Percentiles rank a stretch among this genome's conserved stretches.
Conservation (phyloP, 2,888 invertebrate genomes). For the Rhopalosiphum nymphaeae region DNA sequence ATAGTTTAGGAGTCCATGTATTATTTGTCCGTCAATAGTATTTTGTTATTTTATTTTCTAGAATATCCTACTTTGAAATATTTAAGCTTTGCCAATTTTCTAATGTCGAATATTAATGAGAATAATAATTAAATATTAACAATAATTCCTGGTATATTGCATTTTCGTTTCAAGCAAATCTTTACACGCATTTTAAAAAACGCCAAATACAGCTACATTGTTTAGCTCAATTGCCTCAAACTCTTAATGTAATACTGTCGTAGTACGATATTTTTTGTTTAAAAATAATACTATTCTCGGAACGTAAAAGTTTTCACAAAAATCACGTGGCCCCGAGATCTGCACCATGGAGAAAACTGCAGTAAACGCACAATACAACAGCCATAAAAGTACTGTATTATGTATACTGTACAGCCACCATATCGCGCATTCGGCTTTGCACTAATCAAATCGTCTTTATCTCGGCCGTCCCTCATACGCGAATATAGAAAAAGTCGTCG, state of each 20-base stretch:
- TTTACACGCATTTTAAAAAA: neutral
- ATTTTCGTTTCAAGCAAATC: neutral
- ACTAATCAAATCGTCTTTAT: slow-evolving; percentile 58
- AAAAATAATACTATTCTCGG: neutral
- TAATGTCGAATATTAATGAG: neutral
- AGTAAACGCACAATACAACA: neutral
- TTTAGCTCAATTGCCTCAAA: neutral
- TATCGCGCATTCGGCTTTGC: neutral
- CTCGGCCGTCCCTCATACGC: neutral
- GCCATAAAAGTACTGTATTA: neutral
- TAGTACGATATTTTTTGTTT: neutral
- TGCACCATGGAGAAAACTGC: neutral
- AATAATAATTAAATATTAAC: neutral
- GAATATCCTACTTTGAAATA: neutral
- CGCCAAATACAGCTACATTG: neutral
- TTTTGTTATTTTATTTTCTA: neutral
- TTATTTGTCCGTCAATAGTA: neutral
- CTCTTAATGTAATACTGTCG: neutral
- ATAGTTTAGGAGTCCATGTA: neutral
- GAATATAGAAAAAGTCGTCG: neutral
- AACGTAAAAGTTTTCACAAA: neutral
- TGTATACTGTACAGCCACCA: neutral
- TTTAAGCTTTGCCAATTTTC: neutral
- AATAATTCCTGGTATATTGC: neutral
- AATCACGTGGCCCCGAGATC: neutral